These are phyloP conservation scores for Sorex araneus DNA, from an alignment of 2,113 vertebrate genomes.

Conservation along the genomic window DNA sequence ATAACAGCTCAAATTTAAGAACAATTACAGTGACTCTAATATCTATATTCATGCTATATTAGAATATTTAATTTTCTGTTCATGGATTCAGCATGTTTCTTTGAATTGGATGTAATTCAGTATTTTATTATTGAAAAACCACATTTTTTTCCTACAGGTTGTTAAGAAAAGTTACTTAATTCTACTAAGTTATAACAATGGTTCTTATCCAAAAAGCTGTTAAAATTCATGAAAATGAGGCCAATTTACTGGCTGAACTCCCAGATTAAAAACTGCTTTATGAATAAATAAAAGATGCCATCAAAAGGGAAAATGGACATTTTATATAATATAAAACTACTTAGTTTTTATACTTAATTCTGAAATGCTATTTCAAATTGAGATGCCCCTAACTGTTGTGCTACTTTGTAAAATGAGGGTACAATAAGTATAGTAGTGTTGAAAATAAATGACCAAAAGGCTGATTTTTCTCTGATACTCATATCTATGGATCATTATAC, in stretches of 20 bases:
- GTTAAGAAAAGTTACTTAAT: conserved; percentile 83
- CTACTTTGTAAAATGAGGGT: not conserved
- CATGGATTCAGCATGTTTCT: conserved; percentile 83
- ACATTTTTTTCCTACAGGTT: conserved; percentile 79
- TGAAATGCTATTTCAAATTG: conserved; percentile 67
- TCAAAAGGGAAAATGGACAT: conserved; percentile 61
- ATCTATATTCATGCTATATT: conserved; percentile 79
- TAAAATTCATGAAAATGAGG: conserved; percentile 83
- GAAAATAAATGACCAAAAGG: not conserved
- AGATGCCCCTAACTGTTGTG: not conserved
- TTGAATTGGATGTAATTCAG: conserved; percentile 74
- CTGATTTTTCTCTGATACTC: not conserved
- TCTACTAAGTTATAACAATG: conserved; percentile 82
- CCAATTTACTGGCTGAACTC: conserved; percentile 80
- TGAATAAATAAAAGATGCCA: conserved; percentile 81
- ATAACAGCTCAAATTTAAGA: conserved; percentile 75
- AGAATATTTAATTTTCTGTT: conserved; percentile 81
- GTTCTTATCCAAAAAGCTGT: conserved; percentile 82
- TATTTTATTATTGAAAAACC: conserved; percentile 83
- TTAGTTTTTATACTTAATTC: conserved; percentile 61
- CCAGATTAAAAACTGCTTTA: conserved; percentile 79
- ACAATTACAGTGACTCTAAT: conserved; percentile 74
- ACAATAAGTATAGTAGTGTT: not conserved
- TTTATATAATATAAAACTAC: conserved; percentile 72
- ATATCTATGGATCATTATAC: not conserved